Conservation (phyloP, 2,888 invertebrate genomes). For the Eretmocerus hayati region DNA sequence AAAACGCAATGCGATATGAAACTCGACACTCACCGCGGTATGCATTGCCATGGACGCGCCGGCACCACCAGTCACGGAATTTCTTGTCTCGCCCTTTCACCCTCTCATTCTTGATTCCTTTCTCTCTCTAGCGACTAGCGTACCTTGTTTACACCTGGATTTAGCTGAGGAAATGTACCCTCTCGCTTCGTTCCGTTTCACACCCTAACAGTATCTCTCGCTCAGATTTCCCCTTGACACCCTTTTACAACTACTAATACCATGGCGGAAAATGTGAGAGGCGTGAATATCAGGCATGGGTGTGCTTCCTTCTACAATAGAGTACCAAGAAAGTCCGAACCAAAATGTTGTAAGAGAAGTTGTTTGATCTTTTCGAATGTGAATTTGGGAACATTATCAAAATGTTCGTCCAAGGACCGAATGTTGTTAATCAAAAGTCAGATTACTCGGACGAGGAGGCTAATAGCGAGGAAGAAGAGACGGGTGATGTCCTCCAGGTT, state of each 20-base stretch:
- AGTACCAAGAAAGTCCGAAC: too few relatives aligned
- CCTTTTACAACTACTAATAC: too few relatives aligned
- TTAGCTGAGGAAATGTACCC: not conserved
- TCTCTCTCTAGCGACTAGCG: constrained; percentile 1
- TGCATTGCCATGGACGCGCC: constrained; percentile 27
- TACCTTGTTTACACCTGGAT: not conserved
- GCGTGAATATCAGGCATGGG: not conserved
- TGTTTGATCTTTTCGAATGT: too few relatives aligned
- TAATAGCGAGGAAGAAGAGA: constrained; percentile 35
- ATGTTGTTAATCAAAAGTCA: constrained; percentile 29
- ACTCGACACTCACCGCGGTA: too few relatives aligned
- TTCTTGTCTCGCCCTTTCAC: constrained; percentile 17
- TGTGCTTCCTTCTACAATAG: constrained; percentile 4
- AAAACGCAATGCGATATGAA: too few relatives aligned
- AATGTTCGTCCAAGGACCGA: constrained; percentile 43
- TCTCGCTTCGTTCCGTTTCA: constrained; percentile 1
- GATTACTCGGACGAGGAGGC: constrained; percentile 35
- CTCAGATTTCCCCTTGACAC: too few relatives aligned
- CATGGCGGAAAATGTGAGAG: too few relatives aligned
- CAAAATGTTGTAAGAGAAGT: too few relatives aligned
- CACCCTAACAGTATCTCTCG: constrained; percentile 5
- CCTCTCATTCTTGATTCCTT: constrained; percentile 13
- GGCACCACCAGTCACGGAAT: constrained; percentile 40
- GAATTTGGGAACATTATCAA: not conserved
- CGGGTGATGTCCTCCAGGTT: constrained; percentile 43